Percentiles rank a stretch among this genome's conserved stretches.
Conservation (phyloP, 2,888 invertebrate genomes). For the Halictus ligatus region DNA sequence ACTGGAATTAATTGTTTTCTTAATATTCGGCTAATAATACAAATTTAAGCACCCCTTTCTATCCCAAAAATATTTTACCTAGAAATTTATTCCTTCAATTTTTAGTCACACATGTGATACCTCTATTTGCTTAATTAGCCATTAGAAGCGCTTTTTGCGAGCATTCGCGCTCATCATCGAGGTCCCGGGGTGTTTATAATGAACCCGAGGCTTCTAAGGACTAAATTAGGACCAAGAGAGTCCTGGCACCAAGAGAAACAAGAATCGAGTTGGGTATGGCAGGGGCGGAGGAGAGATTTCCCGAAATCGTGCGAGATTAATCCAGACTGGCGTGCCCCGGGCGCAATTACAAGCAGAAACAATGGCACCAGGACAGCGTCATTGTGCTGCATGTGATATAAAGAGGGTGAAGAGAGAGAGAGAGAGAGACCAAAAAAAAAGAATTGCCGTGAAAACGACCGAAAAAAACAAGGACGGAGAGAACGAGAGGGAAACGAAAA, state of each 20-base stretch:
- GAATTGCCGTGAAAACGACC: neutral
- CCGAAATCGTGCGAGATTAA: conserved; percentile 64
- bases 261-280: conserved; percentile 29
- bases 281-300: conserved; percentile 35
- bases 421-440: neutral
- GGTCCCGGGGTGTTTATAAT: neutral
- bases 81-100: neutral
- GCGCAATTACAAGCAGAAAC: conserved; percentile 72
- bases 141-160: neutral
- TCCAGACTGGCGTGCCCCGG: conserved; percentile 64
- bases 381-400: conserved; percentile 71
- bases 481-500: neutral
- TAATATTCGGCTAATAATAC: too few species aligned
- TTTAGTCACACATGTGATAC: neutral
- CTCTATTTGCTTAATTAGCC: neutral
- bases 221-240: conserved; percentile 13
- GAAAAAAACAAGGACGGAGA: neutral
- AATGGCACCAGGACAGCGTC: conserved; percentile 65
- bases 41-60: too few species aligned
- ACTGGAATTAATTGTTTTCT: too few species aligned
- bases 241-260: conserved; percentile 28
- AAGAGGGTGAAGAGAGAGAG: conserved; percentile 34
- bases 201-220: neutral
- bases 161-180: neutral
- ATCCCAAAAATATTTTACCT: too few species aligned